Percentiles rank a stretch among this genome's conserved stretches.
Evolutionary conservation across 1,140 invertebrate species (phyloP).

Genomic region (Heterodera schachtii): DNA sequence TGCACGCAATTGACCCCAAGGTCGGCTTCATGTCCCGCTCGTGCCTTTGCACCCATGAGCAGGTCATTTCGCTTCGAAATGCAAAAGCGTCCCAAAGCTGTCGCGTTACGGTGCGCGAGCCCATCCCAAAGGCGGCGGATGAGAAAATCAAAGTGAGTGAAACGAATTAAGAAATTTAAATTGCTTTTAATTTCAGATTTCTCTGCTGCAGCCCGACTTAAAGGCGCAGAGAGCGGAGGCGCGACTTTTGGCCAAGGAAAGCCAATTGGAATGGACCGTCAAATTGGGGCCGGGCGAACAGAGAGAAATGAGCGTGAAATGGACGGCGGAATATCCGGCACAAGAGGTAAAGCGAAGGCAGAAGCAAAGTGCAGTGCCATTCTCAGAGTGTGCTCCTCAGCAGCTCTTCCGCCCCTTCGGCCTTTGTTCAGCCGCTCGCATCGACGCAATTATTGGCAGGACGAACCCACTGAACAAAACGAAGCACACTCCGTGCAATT

Average conservation of each 20-base stretch:
- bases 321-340: constrained; percentile 29
- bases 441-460: background rate
- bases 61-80: constrained; percentile 67
- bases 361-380: too few species aligned
- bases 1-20: constrained; percentile 31
- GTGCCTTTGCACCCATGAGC: constrained; percentile 56
- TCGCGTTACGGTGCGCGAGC: constrained; percentile 64
- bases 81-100: constrained; percentile 60
- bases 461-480: background rate
- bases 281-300: constrained; percentile 38
- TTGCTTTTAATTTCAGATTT: constrained; percentile 25
- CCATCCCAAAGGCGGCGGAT: constrained; percentile 66
- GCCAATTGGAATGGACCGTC: constrained; percentile 38
- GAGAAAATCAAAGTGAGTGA: constrained; percentile 67
- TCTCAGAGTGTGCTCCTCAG: background rate
- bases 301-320: constrained; percentile 37
- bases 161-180: background rate
- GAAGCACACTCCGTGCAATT: too few species aligned
- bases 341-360: background rate
- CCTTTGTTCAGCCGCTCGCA: background rate
- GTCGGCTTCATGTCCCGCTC: constrained; percentile 58
- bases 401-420: background rate
- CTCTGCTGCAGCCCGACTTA: constrained; percentile 37
- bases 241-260: constrained; percentile 36
- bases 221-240: constrained; percentile 13